Evolutionary conservation across 23 tunicate species (phyloP).

Genomic region (Trididemnum miniatum): DNA sequence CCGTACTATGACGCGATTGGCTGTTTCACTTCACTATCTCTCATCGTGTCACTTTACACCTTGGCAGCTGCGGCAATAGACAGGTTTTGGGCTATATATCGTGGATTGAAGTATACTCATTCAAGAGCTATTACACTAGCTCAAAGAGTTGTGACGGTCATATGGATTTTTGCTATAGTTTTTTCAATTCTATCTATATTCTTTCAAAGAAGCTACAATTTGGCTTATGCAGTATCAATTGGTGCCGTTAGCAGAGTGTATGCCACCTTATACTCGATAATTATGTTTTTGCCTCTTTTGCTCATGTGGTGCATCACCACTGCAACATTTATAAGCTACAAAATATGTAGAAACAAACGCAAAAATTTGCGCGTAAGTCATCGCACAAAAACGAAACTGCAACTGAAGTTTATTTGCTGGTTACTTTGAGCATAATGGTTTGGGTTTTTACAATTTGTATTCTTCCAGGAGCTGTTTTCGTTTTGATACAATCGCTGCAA

Average conservation of each 20-base stretch:
- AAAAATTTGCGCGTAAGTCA: background rate
- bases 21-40: background rate
- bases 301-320: slow-evolving; percentile 49
- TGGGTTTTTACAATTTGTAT: slow-evolving; percentile 53
- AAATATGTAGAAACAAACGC: background rate
- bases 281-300: slow-evolving; percentile 57
- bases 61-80: background rate
- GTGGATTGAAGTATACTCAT: background rate
- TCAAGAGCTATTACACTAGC: background rate
- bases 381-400: background rate
- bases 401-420: slow-evolving; percentile 37
- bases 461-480: slow-evolving; percentile 36
- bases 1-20: background rate
- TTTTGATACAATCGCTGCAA: background rate
- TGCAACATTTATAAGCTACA: slow-evolving; percentile 9
- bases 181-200: no score
- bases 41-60: background rate
- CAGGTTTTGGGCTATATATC: background rate
- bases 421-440: slow-evolving; percentile 70
- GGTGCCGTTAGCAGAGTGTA: no score
- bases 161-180: no score
- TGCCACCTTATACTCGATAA: background rate
- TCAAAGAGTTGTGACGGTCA: background rate
- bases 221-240: no score
- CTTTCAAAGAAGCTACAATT: no score